Conservation (phyloP, 2,113 vertebrate species). For the Centrocercus urophasianus region DNA sequence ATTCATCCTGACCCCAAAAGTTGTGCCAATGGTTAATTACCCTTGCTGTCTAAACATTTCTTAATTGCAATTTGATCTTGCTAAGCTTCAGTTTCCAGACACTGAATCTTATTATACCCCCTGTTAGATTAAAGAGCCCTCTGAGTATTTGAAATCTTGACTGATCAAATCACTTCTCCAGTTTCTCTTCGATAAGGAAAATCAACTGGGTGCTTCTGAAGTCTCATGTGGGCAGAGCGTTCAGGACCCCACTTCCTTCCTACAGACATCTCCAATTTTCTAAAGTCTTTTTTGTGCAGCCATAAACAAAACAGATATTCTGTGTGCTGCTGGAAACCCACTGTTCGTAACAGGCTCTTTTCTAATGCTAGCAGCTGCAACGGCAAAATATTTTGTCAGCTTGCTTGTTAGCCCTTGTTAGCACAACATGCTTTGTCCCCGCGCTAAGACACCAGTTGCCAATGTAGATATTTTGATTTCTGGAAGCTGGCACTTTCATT, state of each 20-base stretch:
- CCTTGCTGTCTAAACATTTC: constrained; percentile 24
- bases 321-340: neutral
- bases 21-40: constrained; percentile 44
- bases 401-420: neutral
- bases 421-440: neutral
- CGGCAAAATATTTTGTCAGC: neutral
- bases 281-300: neutral
- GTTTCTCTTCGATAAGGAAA: constrained; percentile 54
- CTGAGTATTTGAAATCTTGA: constrained; percentile 50
- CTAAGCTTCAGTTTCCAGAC: neutral
- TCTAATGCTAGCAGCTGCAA: neutral
- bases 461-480: neutral
- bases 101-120: constrained; percentile 34
- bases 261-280: neutral
- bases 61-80: constrained; percentile 55
- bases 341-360: neutral
- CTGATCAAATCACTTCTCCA: constrained; percentile 58
- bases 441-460: neutral
- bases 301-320: constrained; percentile 32
- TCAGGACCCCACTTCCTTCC: neutral
- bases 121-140: constrained; percentile 60
- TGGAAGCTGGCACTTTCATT: neutral
- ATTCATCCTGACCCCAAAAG: neutral
- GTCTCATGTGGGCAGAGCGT: neutral
- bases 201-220: constrained; percentile 23